A percentile compares a stretch with the other conserved stretches of the same genome.
phyloP scores from a whole-genome alignment of 2,888 invertebrate species.

The Andrena trimmerana region DNA sequence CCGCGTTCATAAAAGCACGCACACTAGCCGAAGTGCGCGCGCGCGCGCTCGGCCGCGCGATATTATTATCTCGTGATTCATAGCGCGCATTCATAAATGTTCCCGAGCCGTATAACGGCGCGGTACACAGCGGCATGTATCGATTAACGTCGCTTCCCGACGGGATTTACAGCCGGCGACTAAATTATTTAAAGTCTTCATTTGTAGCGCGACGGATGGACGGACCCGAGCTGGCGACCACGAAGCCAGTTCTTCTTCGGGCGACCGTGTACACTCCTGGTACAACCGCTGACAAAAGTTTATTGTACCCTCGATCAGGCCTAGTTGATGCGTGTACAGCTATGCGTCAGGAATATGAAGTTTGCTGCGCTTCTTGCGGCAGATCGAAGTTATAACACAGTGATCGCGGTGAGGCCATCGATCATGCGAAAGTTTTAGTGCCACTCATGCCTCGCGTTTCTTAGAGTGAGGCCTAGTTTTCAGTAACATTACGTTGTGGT shows the following conservation, averaged over 20 bases:
- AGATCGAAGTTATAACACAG: background rate
- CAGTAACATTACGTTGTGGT: background rate
- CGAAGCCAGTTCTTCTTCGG: slow-evolving; percentile 72
- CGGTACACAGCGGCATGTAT: slow-evolving; percentile 76
- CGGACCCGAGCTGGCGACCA: slow-evolving; percentile 74
- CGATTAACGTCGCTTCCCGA: slow-evolving; percentile 82
- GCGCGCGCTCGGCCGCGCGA: slow-evolving; percentile 48
- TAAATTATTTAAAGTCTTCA: slow-evolving; percentile 85
- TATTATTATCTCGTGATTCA: slow-evolving; percentile 83
- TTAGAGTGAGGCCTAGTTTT: slow-evolving; percentile 5
- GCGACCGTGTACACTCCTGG: slow-evolving; percentile 62
- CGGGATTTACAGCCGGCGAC: slow-evolving; percentile 81
- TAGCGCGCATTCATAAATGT: slow-evolving; percentile 82
- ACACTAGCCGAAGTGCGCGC: slow-evolving; percentile 40
- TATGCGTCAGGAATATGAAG: too few relatives aligned
- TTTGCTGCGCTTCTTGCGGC: too few relatives aligned
- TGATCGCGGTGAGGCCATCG: slow-evolving; percentile 10
- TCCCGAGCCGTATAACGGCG: slow-evolving; percentile 73
- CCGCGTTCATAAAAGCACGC: slow-evolving; percentile 48
- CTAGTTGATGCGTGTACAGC: too few relatives aligned
- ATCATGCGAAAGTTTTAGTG: slow-evolving; percentile 22
- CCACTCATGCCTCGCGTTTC: background rate
- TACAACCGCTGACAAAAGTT: slow-evolving; percentile 67
- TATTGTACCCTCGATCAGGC: background rate
- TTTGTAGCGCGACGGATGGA: slow-evolving; percentile 77